A percentile compares a stretch with the other conserved stretches of the same genome.
phyloP scores from a whole-genome alignment of 2,888 invertebrate species.

The Gastracanthus pulcherrimus region DNA sequence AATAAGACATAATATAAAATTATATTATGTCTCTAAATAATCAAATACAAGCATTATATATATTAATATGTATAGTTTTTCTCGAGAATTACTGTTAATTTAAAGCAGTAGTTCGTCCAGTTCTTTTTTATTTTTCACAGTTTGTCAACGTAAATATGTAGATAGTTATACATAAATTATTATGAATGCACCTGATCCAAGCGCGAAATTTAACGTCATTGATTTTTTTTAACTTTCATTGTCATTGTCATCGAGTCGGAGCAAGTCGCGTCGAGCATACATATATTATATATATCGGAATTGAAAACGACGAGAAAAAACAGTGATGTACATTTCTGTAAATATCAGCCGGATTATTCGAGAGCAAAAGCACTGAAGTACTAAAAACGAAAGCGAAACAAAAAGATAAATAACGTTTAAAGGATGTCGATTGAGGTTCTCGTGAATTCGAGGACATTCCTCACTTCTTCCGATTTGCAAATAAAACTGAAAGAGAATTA shows the following conservation, averaged over 20 bases:
- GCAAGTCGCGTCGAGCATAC: conserved; percentile 30
- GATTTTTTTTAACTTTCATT: conserved; percentile 21
- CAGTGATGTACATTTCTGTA: conserved; percentile 59
- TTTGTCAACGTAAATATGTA: conserved; percentile 54
- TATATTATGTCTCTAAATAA: conserved; percentile 40
- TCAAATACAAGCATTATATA: conserved; percentile 36
- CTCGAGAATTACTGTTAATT: conserved; percentile 12
- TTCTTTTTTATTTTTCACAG: conserved; percentile 29
- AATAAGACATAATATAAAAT: conserved; percentile 17
- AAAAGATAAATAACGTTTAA: conserved; percentile 22
- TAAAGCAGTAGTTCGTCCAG: conserved; percentile 16
- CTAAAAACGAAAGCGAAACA: conserved; percentile 35
- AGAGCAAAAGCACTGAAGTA: conserved; percentile 57
- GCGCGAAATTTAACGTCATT: conserved; percentile 26
- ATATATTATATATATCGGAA: conserved; percentile 43
- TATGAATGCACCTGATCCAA: conserved; percentile 43
- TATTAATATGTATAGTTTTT: conserved; percentile 24
- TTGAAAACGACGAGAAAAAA: conserved; percentile 50
- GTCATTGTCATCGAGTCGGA: conserved; percentile 34
- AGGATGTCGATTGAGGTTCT: conserved; percentile 3
- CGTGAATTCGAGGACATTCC: conserved; percentile 1
- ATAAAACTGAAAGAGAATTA: conserved; percentile 54
- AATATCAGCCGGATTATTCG: conserved; percentile 55
- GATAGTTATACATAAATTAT: conserved; percentile 60
- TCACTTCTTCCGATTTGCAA: conserved; percentile 22